Evolutionary conservation across 2,113 vertebrate species (phyloP).

Genomic region (Canis aureus): DNA sequence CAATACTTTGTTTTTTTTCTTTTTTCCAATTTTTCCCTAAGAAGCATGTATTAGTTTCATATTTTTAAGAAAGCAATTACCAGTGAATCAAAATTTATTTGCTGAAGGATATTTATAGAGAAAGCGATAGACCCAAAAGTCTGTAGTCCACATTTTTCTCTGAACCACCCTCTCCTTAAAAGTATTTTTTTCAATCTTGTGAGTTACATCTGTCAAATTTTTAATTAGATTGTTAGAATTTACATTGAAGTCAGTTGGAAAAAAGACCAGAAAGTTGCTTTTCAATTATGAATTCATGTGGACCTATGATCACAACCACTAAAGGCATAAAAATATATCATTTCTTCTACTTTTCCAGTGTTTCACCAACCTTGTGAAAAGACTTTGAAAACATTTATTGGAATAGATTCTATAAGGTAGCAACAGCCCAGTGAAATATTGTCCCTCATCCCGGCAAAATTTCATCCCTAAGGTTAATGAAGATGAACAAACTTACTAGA

Average conservation of each 20-base stretch:
- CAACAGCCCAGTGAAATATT: not conserved
- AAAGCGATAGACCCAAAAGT: not conserved
- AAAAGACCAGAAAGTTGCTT: not conserved
- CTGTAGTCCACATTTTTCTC: not conserved
- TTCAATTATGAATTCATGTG: not conserved
- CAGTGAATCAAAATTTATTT: not conserved
- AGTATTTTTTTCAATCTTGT: not conserved
- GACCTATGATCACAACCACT: not conserved
- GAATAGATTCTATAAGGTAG: not conserved
- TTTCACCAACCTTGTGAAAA: too few species aligned
- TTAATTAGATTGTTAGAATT: not conserved
- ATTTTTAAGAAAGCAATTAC: not conserved
- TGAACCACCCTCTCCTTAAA: not conserved
- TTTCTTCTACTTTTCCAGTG: not conserved
- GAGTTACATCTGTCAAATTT: not conserved
- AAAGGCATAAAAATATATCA: not conserved
- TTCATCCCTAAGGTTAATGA: not conserved
- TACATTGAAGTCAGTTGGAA: not conserved
- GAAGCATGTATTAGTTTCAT: not conserved
- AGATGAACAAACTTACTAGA: not conserved
- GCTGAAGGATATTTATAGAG: not conserved
- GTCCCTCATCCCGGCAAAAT: not conserved
- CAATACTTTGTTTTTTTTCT: not conserved
- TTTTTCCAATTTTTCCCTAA: not conserved
- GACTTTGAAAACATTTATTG: not conserved